Evolutionary conservation across 2,888 invertebrate species (phyloP).

Genomic region (Agrochola macilenta): DNA sequence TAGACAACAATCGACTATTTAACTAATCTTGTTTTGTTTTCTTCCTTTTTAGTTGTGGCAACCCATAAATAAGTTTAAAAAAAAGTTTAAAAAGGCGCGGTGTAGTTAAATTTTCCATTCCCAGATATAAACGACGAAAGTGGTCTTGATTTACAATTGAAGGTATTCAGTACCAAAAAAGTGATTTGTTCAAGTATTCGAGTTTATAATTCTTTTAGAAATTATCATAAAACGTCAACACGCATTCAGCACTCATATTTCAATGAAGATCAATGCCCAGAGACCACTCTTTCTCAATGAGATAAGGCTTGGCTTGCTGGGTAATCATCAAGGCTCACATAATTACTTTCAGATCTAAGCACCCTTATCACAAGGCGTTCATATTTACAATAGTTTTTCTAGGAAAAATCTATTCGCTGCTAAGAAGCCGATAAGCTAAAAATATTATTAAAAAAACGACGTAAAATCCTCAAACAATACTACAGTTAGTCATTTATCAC

Average conservation of each 20-base stretch:
- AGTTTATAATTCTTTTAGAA: neutral
- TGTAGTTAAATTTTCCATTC: too few species aligned
- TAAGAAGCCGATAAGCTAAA: neutral
- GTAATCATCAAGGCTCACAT: neutral
- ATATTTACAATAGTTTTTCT: neutral
- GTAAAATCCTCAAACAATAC: constrained; percentile 15
- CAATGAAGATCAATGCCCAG: neutral
- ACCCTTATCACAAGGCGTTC: neutral
- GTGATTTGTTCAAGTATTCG: neutral
- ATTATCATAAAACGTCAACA: too few species aligned
- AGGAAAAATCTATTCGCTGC: neutral
- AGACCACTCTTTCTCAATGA: neutral
- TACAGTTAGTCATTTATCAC: constrained; percentile 23
- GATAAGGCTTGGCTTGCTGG: neutral
- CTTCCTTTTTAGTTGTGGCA: neutral
- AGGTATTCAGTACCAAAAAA: neutral
- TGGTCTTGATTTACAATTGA: neutral
- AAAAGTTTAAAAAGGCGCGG: neutral
- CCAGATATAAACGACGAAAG: neutral
- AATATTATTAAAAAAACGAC: neutral
- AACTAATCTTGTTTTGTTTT: neutral
- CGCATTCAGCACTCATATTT: neutral
- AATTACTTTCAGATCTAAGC: too few species aligned
- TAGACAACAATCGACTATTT: neutral
- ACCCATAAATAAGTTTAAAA: neutral